These are phyloP conservation scores for Marronus borbonicus DNA, from an alignment of 2,888 invertebrate species.

Conservation along the genomic window DNA sequence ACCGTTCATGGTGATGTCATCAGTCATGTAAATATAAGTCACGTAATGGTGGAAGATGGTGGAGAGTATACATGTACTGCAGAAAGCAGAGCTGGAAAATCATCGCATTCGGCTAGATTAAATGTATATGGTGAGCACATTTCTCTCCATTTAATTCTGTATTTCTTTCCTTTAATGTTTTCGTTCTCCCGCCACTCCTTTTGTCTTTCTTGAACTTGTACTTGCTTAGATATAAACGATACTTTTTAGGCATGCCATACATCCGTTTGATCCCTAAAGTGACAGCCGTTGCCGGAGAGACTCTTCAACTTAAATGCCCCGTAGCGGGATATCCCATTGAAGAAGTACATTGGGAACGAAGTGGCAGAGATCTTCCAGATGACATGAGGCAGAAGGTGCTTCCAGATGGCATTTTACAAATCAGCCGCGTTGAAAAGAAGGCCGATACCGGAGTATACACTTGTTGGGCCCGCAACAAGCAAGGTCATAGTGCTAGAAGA, in stretches of 20 bases:
- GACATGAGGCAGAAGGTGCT: slow-evolving; percentile 84
- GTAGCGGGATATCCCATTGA: slow-evolving; percentile 88
- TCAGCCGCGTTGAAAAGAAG: slow-evolving; percentile 83
- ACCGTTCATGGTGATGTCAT: slow-evolving; percentile 86
- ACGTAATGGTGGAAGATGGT: slow-evolving; percentile 85
- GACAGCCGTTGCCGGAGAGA: slow-evolving; percentile 86
- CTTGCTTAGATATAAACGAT: too few species aligned
- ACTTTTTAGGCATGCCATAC: slow-evolving; percentile 80
- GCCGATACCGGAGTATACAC: slow-evolving; percentile 85
- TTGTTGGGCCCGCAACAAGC: slow-evolving; percentile 85
- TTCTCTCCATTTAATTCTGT: neutral
- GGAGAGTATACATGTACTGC: slow-evolving; percentile 86
- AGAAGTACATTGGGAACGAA: slow-evolving; percentile 85
- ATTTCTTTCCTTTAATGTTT: neutral
- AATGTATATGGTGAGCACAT: slow-evolving; percentile 83
- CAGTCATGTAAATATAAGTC: slow-evolving; percentile 87
- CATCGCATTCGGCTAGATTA: slow-evolving; percentile 81
- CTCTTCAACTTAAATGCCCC: slow-evolving; percentile 83
- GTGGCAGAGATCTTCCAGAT: slow-evolving; percentile 82
- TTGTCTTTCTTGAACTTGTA: too few species aligned
- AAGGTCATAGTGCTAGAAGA: slow-evolving; percentile 81
- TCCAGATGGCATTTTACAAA: slow-evolving; percentile 82
- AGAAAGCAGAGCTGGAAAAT: slow-evolving; percentile 83
- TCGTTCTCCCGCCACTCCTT: neutral
- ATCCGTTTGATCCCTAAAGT: slow-evolving; percentile 86